These are phyloP conservation scores for Drosophila subquinaria DNA, from an alignment of 2,888 invertebrate species.

Conservation along the genomic window DNA sequence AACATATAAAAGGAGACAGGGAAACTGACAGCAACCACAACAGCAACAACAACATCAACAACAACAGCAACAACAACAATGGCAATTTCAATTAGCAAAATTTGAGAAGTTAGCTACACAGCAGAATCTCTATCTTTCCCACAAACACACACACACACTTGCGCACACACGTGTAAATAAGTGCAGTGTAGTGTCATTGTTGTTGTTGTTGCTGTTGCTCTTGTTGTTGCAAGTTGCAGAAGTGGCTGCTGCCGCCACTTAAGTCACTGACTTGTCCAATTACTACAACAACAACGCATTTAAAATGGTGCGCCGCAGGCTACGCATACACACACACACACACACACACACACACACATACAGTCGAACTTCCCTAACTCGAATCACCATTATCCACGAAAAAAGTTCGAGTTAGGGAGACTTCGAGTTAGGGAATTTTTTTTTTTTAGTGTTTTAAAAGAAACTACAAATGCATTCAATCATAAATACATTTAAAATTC, in stretches of 20 bases:
- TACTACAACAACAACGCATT: conserved; percentile 74
- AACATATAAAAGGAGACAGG: conserved; percentile 43
- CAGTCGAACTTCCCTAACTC: no score
- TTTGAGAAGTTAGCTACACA: conserved; percentile 48
- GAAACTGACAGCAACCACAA: conserved; percentile 21
- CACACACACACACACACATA: background rate
- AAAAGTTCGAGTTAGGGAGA: no score
- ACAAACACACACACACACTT: conserved; percentile 20
- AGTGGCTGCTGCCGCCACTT: conserved; percentile 69
- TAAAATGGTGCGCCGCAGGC: conserved; percentile 66
- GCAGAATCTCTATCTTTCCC: conserved; percentile 15
- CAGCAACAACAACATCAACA: conserved; percentile 3
- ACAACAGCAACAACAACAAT: conserved; percentile 40
- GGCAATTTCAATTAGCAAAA: conserved; percentile 73
- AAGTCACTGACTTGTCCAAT: conserved; percentile 79
- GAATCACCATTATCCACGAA: no score
- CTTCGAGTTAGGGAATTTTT: no score
- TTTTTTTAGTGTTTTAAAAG: no score
- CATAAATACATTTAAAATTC: no score
- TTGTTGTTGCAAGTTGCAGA: conserved; percentile 38
- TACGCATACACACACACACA: conserved; percentile 26
- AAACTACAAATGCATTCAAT: no score
- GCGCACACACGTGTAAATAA: conserved; percentile 43
- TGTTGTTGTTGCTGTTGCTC: conserved; percentile 49
- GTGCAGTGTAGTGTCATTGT: conserved; percentile 44